These are phyloP conservation scores for Dichetophora obliterata DNA, from an alignment of 2,888 invertebrate genomes.

Conservation along the genomic window DNA sequence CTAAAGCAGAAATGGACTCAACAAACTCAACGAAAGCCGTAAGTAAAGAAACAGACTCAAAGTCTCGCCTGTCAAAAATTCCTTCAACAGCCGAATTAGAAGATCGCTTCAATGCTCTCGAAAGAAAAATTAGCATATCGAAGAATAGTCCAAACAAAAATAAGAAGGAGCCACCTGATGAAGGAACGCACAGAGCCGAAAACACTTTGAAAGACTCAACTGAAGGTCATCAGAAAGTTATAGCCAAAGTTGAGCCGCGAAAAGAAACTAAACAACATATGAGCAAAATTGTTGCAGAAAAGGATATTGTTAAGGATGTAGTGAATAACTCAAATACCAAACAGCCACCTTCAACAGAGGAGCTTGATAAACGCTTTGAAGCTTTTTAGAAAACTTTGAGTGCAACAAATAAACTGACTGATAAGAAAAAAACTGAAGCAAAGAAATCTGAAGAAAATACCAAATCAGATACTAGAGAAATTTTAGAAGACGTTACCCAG, in stretches of 20 bases:
- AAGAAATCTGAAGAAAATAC: background rate
- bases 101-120: slow-evolving; percentile 61
- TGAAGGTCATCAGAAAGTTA: background rate
- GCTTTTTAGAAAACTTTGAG: slow-evolving; percentile 61
- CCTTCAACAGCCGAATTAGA: slow-evolving; percentile 55
- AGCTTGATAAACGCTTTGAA: slow-evolving; percentile 62
- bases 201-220: background rate
- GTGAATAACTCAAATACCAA: slow-evolving; percentile 15
- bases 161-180: slow-evolving; percentile 62
- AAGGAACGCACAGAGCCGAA: background rate
- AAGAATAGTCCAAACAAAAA: slow-evolving; percentile 52
- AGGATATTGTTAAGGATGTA: background rate
- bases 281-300: background rate
- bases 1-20: background rate
- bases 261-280: background rate
- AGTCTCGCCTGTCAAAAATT: slow-evolving; percentile 14
- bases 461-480: background rate
- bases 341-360: slow-evolving; percentile 60
- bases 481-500: background rate
- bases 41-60: background rate
- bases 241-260: background rate
- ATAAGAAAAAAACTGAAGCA: background rate
- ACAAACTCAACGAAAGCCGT: background rate
- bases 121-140: slow-evolving; percentile 53
- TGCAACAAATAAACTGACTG: slow-evolving; percentile 15